Base-by-base conservation (phyloP, 2,888 invertebrate species). In the Caenorhabditis sp. region DNA sequence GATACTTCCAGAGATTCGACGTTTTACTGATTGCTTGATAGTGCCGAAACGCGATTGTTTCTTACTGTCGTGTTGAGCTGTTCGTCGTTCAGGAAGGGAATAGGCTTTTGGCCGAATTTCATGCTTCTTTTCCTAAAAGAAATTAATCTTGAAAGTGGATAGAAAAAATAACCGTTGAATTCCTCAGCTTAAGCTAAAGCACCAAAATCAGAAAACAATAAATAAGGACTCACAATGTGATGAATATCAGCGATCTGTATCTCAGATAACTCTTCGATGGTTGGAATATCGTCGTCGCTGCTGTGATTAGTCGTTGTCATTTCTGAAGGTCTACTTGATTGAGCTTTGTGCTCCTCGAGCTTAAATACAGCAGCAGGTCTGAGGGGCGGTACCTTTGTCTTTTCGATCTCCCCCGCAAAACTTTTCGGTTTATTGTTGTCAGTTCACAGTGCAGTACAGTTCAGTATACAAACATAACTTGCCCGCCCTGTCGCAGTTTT, bases 1-100 rank as follows among this genome's bases (percentile, higher is more conserved):
- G 20, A 85, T 64, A 58, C 84, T 82, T 67, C 82, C 80, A 44
- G 82, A 78, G 9, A 85, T 78, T 47, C 70, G 77, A 15, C 79
- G 61, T 37, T 69, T 70, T 5, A 85, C 51, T 9, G 84, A 85
- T 44, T 80, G 64, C 56, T 82, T 82, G 71, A 84, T 50, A 51
- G 70, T 84, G 60, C 74, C 74, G 40, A 80, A 69, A 51, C 80
- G 74, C 0, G 74, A 80, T 60, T 50, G 67, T 64, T 71, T 69
- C 51, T 71, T 67, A 40, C 71, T 76, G 18, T 71, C 69, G 8
- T 65, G 51, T 28, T 68, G 37, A 56, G 71, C 68, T 6, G 37
- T 76, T 22, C 77, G 50, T 60, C 71, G 35, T 62, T 70, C 76
- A 37, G 81, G 81, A 24, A 81, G 47, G 8, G 81, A 81, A 26